Evolutionary conservation across 2,888 invertebrate species (phyloP), one percentile per base, ranked within the genome.

Genomic region (Alloscopus bannaensis): DNA sequence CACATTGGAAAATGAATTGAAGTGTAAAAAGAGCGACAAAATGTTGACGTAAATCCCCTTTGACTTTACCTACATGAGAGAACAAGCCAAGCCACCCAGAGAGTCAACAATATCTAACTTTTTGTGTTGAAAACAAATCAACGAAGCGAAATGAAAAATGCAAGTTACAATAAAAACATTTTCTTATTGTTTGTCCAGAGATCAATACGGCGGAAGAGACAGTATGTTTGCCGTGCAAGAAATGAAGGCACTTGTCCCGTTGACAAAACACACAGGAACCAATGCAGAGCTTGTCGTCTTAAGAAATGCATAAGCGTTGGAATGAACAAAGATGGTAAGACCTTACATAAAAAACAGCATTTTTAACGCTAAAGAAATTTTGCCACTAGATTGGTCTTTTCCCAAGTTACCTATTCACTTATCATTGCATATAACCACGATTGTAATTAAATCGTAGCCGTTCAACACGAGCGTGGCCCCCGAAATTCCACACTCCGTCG

Each of bases 381-480:
- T n/a, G n/a, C n/a, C n/a, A n/a, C n/a, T n/a, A n/a, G n/a, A n/a
- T n/a, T n/a, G n/a, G n/a, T n/a, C n/a, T n/a, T n/a, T n/a, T n/a
- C n/a, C n/a, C n/a, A n/a, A n/a, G n/a, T n/a, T n/a, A n/a, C n/a
- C n/a, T n/a, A n/a, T n/a, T n/a, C n/a, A n/a, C n/a, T n/a, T n/a
- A n/a, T n/a, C n/a, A n/a, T n/a, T n/a, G n/a, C n/a, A n/a, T n/a
- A n/a, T n/a, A n/a, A n/a, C n/a, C n/a, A n/a, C n/a, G n/a, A n/a
- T n/a, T n/a, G n/a, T 87, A 87, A 81, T 91, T 3, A 47, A 13
- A n/a, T 47, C 91, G 68, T 90, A 95, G 99, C 99, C 78, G 99
- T 99, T 1, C 99, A 99, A 89, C 98, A 99, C 88, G 99, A 99
- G 89, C 91, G 99, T 82, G 99, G 99, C 0, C 99, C 99, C 0